A percentile compares a stretch with the other conserved stretches of the same genome.
Conservation (phyloP, 2,797 vertebrate genomes). For the Varecia variegata region DNA sequence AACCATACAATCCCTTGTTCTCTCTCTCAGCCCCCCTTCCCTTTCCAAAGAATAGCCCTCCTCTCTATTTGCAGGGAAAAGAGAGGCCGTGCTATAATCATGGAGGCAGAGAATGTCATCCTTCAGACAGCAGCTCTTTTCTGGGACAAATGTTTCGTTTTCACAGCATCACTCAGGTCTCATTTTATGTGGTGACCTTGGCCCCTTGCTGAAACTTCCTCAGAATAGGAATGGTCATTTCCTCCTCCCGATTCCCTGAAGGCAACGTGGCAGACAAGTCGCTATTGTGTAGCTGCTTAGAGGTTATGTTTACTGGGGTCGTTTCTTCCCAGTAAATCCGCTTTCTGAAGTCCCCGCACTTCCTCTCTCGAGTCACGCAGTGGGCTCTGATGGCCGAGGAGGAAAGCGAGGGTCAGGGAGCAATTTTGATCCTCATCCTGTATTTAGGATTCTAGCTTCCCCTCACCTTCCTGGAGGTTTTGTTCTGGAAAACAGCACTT, state of each 20-base stretch:
- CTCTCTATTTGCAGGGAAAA: not conserved
- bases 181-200: slow-evolving; percentile 4
- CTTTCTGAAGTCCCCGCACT: slow-evolving; percentile 39
- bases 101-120: not conserved
- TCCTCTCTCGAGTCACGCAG: slow-evolving; percentile 16
- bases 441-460: slow-evolving; percentile 69
- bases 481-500: slow-evolving; percentile 72
- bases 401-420: slow-evolving; percentile 64
- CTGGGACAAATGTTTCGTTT: slow-evolving; percentile 19
- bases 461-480: slow-evolving; percentile 45
- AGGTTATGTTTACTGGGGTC: slow-evolving; percentile 3
- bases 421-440: slow-evolving; percentile 60
- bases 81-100: not conserved
- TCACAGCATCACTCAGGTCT: not conserved
- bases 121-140: slow-evolving; percentile 1
- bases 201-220: slow-evolving; percentile 26
- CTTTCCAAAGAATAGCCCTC: not conserved
- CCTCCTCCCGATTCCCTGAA: slow-evolving; percentile 25
- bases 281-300: slow-evolving; percentile 26
- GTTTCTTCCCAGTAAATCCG: slow-evolving; percentile 33
- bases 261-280: not conserved
- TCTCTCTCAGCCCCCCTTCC: not conserved
- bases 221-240: slow-evolving; percentile 46
- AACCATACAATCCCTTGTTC: not conserved
- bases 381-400: not conserved